Conservation (phyloP, 2,888 invertebrate species). For the Temnothorax ravouxi region DNA sequence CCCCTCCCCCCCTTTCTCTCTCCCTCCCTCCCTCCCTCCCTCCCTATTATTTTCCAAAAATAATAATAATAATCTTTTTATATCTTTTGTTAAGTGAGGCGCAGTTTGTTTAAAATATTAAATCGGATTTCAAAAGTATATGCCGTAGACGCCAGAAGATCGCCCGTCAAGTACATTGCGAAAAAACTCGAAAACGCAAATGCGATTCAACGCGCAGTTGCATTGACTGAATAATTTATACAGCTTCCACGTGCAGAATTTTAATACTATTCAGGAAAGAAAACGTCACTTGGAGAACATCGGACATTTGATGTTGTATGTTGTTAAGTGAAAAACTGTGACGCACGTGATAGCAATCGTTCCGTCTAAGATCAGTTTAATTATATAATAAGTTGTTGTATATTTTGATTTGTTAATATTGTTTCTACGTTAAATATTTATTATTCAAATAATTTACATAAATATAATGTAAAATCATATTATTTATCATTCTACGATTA, state of each 20-base stretch:
- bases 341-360: neutral
- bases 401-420: constrained; percentile 3
- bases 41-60: no score
- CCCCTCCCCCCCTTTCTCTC: neutral
- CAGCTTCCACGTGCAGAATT: constrained; percentile 27
- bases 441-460: constrained; percentile 24
- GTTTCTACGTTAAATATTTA: neutral
- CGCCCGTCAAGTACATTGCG: neutral
- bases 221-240: neutral
- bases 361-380: neutral
- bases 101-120: neutral
- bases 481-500: neutral
- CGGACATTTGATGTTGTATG: neutral
- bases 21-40: neutral
- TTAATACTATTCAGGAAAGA: constrained; percentile 8
- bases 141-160: neutral
- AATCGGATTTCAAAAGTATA: constrained; percentile 13
- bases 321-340: constrained; percentile 6
- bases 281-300: neutral
- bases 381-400: neutral
- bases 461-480: neutral
- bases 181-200: constrained; percentile 5
- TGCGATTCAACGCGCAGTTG: constrained; percentile 9
- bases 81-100: neutral
- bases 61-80: neutral